Conservation (phyloP, 1,140 invertebrate genomes). For the Megathymus violae region DNA sequence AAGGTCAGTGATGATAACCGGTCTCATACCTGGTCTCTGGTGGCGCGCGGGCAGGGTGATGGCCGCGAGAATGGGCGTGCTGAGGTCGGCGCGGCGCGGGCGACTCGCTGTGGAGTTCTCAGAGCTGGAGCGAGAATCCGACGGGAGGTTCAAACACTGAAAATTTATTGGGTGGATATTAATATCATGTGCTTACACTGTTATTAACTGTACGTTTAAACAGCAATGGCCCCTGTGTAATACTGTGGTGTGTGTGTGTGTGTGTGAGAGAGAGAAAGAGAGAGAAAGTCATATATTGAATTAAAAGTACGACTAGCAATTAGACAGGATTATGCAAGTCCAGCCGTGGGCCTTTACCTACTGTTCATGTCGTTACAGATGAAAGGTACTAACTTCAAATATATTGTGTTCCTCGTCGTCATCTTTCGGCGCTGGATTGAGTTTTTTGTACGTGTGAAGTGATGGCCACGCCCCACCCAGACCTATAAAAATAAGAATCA, state of each 20-base stretch:
- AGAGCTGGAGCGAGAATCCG: constrained; percentile 73
- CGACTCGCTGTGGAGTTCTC: constrained; percentile 70
- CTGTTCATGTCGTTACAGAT: not conserved
- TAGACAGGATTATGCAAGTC: not conserved
- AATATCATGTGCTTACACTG: no score
- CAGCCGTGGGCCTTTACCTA: not conserved
- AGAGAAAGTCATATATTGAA: no score
- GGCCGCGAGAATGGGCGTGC: constrained; percentile 66
- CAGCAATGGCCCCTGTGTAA: no score
- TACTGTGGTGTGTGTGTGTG: no score
- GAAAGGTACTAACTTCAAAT: constrained; percentile 67
- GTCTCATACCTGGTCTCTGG: constrained; percentile 41
- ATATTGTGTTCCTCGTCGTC: constrained; percentile 80
- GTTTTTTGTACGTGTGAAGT: constrained; percentile 76
- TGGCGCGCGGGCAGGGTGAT: constrained; percentile 58
- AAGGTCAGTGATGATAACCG: not conserved
- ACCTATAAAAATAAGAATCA: constrained; percentile 63
- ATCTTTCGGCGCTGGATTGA: constrained; percentile 68
- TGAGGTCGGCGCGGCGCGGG: constrained; percentile 49
- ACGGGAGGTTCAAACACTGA: constrained; percentile 71
- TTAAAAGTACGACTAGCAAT: no score
- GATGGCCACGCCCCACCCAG: constrained; percentile 84
- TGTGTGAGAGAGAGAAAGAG: no score
- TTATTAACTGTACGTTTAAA: no score
- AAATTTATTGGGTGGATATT: not conserved